A percentile compares a stretch with the other conserved stretches of the same genome.
Evolutionary conservation across 2,797 vertebrate genomes (phyloP).

Genomic region (Fistularia commersonii): DNA sequence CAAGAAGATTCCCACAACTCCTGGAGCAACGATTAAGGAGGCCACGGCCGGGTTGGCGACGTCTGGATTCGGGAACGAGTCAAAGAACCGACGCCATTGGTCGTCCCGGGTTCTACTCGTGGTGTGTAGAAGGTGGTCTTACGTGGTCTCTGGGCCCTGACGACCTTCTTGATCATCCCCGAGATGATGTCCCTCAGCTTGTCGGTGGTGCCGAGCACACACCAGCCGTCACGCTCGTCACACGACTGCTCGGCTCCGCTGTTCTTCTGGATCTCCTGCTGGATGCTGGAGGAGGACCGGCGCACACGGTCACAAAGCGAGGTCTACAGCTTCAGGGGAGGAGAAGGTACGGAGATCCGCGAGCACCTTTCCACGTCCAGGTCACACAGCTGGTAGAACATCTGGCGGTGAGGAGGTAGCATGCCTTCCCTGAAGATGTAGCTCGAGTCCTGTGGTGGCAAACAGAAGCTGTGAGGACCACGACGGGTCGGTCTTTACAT

Average conservation of each 20-base stretch:
- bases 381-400: constrained; percentile 99
- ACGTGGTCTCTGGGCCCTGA: constrained; percentile 82
- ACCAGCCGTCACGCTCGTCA: constrained; percentile 94
- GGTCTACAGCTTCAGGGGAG: no score
- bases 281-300: constrained; percentile 74
- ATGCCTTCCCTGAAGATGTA: constrained; percentile 91
- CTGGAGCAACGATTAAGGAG: no score
- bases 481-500: no score
- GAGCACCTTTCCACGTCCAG: constrained; percentile 86
- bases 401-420: constrained; percentile 93
- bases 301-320: no score
- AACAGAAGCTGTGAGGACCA: background rate
- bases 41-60: no score
- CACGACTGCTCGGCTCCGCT: constrained; percentile 75
- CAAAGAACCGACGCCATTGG: no score
- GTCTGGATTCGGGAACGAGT: no score
- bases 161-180: constrained; percentile 84
- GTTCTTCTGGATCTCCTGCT: constrained; percentile 79
- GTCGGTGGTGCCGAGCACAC: constrained; percentile 85
- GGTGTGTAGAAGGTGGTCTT: constrained; percentile 18
- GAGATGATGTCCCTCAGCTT: constrained; percentile 89
- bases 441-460: constrained; percentile 78
- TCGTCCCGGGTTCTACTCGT: background rate
- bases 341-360: background rate
- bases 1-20: no score